phyloP scores from a whole-genome alignment of 2,888 invertebrate species.

The Allacma fusca region DNA sequence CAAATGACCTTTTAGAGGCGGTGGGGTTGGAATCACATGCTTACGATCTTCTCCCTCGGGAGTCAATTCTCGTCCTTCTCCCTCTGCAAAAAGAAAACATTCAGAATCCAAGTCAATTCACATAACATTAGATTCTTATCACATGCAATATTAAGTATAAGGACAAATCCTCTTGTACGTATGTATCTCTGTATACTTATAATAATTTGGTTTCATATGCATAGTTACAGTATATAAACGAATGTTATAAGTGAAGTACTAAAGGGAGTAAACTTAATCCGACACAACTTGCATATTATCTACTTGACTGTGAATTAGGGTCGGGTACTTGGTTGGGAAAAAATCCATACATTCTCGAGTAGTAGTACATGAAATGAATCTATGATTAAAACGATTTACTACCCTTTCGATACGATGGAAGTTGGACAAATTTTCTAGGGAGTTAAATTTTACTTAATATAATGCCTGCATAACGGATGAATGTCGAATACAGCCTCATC shows the following conservation, averaged over 20 bases:
- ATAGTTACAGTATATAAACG: background rate
- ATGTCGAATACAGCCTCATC: conserved; percentile 13
- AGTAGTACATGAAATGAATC: conserved; percentile 35
- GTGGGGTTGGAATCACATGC: conserved; percentile 59
- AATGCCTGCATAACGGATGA: background rate
- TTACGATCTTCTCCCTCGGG: conserved; percentile 61
- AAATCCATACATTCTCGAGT: conserved; percentile 40
- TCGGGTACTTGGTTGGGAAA: conserved; percentile 35
- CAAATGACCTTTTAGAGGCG: conserved; percentile 57
- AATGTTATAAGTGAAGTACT: background rate
- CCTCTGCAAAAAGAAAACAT: conserved; percentile 56
- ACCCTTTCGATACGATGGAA: background rate
- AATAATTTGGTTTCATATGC: background rate
- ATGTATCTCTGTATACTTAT: background rate
- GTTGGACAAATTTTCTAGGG: conserved; percentile 34
- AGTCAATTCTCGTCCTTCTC: conserved; percentile 60
- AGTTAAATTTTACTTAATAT: conserved; percentile 9
- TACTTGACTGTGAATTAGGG: conserved; percentile 29
- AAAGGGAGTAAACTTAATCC: background rate
- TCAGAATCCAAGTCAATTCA: conserved; percentile 36
- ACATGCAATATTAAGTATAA: background rate
- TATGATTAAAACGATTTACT: conserved; percentile 36
- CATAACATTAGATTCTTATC: conserved; percentile 14
- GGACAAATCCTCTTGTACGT: background rate
- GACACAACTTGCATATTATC: background rate